Evolutionary conservation across 1,140 invertebrate species (phyloP).

Genomic region (Bombus terrestris): DNA sequence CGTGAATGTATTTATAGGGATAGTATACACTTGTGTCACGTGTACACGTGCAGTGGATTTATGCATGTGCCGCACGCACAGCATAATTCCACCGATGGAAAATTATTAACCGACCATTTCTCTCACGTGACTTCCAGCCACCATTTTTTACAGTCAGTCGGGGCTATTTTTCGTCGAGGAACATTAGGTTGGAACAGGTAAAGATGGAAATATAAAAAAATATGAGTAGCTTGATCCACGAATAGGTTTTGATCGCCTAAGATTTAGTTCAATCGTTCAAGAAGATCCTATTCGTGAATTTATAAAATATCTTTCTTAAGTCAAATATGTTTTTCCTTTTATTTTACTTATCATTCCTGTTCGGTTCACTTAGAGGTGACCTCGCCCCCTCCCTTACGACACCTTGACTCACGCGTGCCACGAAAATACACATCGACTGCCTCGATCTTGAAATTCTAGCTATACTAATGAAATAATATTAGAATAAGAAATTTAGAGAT

Average conservation of each 20-base stretch:
- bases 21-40: not conserved
- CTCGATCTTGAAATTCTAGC: conserved; percentile 32
- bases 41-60: conserved; percentile 20
- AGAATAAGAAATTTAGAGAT: too few relatives aligned
- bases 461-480: not conserved
- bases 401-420: conserved; percentile 8
- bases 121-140: conserved; percentile 1
- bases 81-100: conserved; percentile 18
- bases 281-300: too few relatives aligned
- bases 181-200: not conserved
- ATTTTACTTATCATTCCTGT: conserved; percentile 21
- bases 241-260: not conserved
- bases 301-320: not conserved
- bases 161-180: not conserved
- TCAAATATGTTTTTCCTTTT: not conserved
- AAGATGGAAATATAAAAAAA: not conserved
- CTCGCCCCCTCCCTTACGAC: not conserved
- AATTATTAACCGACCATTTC: conserved; percentile 23
- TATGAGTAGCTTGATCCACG: not conserved
- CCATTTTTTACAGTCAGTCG: not conserved
- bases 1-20: not conserved
- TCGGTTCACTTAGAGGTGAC: not conserved
- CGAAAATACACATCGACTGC: conserved; percentile 27
- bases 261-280: too few relatives aligned
- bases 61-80: conserved; percentile 35